Conservation (phyloP, 2,888 invertebrate species). For the Zootermopsis nevadensis region DNA sequence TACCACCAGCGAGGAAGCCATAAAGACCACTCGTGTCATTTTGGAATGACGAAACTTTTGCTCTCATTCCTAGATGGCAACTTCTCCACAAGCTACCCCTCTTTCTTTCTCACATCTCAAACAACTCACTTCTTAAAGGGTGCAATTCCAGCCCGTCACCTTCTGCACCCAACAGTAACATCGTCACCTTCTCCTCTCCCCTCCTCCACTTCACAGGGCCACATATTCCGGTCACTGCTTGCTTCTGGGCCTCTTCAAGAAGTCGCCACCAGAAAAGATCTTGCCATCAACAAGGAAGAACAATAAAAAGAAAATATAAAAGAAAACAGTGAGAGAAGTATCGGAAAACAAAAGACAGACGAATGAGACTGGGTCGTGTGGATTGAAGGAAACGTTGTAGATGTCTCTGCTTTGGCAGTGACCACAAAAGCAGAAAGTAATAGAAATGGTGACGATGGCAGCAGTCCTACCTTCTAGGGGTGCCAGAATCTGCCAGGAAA, state of each 20-base stretch:
- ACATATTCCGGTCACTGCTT: constrained; percentile 50
- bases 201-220: constrained; percentile 40
- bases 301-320: constrained; percentile 45
- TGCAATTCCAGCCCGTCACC: constrained; percentile 47
- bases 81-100: constrained; percentile 29
- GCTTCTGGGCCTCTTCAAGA: constrained; percentile 46
- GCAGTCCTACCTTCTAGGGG: neutral
- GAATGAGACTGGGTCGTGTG: neutral
- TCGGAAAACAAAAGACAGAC: constrained; percentile 54
- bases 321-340: constrained; percentile 53
- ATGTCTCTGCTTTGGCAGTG: constrained; percentile 25
- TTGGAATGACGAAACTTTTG: constrained; percentile 69
- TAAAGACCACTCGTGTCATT: constrained; percentile 72
- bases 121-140: constrained; percentile 39
- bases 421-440: constrained; percentile 41
- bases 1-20: constrained; percentile 59
- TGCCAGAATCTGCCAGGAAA: neutral
- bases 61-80: constrained; percentile 57
- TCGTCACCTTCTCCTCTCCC: constrained; percentile 50
- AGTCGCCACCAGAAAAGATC: constrained; percentile 46
- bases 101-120: constrained; percentile 39
- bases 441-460: constrained; percentile 24
- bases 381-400: constrained; percentile 39
- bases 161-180: constrained; percentile 53
- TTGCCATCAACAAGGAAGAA: constrained; percentile 37